phyloP scores from a whole-genome alignment of 2,888 invertebrate species.

The Ennomos quercinarius region DNA sequence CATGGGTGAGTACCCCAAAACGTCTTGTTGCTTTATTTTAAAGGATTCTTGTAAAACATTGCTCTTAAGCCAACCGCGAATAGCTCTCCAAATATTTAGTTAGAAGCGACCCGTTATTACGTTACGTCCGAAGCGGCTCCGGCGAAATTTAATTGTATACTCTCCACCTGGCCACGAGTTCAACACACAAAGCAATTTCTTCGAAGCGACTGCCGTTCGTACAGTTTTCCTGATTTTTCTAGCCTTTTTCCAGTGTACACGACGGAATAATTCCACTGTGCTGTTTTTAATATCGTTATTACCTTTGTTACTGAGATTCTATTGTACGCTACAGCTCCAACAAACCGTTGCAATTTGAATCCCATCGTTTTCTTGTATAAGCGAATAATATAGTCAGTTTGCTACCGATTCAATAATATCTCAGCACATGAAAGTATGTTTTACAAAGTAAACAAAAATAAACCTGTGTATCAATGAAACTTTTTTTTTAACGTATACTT shows the following conservation, averaged over 20 bases:
- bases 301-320: conserved; percentile 14
- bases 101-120: conserved; percentile 72
- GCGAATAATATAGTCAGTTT: too few species aligned
- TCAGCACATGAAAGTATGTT: too few species aligned
- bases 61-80: conserved; percentile 23
- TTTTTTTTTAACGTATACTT: too few species aligned
- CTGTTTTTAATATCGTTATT: conserved; percentile 26
- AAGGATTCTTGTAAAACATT: neutral
- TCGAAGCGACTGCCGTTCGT: conserved; percentile 20
- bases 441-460: too few species aligned
- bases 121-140: conserved; percentile 70
- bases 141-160: conserved; percentile 76
- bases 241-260: neutral
- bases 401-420: too few species aligned
- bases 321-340: conserved; percentile 6
- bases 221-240: conserved; percentile 4
- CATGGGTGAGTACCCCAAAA: too few species aligned
- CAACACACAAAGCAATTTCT: conserved; percentile 48
- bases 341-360: conserved; percentile 8
- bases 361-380: neutral
- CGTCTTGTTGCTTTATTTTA: too few species aligned
- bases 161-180: conserved; percentile 67
- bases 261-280: conserved; percentile 12
- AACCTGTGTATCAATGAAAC: too few species aligned
- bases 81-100: conserved; percentile 72